Conservation (phyloP, 2,888 invertebrate genomes). For the Agonum fuliginosum region DNA sequence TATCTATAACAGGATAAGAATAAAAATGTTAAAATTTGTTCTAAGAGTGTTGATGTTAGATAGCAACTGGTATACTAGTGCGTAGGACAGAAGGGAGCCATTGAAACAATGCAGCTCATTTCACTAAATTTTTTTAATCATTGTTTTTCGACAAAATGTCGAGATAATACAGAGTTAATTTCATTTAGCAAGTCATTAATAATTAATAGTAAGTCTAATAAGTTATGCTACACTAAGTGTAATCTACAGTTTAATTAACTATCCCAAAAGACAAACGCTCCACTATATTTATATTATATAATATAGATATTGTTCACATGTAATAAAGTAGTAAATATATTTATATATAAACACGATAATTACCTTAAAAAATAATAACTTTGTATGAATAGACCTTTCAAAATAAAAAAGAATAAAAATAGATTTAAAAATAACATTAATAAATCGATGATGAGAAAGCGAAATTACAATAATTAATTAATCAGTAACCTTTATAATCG, state of each 20-base stretch:
- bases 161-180: constrained; percentile 60
- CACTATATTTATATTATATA: constrained; percentile 56
- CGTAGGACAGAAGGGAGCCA: constrained; percentile 51
- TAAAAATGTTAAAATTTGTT: constrained; percentile 5
- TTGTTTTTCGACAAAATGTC: constrained; percentile 60
- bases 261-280: constrained; percentile 60
- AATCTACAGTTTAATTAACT: constrained; percentile 59
- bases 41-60: neutral
- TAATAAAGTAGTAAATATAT: constrained; percentile 56
- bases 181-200: constrained; percentile 58
- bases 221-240: constrained; percentile 60
- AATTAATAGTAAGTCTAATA: constrained; percentile 59
- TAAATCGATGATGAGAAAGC: constrained; percentile 51
- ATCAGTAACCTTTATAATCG: constrained; percentile 36
- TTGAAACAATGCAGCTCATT: constrained; percentile 56
- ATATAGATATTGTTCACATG: constrained; percentile 60
- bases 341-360: constrained; percentile 59
- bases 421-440: constrained; percentile 56
- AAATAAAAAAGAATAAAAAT: constrained; percentile 54
- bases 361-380: constrained; percentile 60
- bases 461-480: constrained; percentile 58
- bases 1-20: neutral
- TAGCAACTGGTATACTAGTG: constrained; percentile 57
- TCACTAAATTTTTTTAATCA: constrained; percentile 60
- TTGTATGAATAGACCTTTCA: constrained; percentile 56